Percentiles rank a stretch among this genome's conserved stretches.
Evolutionary conservation across 2,888 invertebrate genomes (phyloP).

Genomic region (Dryocosmus kuriphilus): DNA sequence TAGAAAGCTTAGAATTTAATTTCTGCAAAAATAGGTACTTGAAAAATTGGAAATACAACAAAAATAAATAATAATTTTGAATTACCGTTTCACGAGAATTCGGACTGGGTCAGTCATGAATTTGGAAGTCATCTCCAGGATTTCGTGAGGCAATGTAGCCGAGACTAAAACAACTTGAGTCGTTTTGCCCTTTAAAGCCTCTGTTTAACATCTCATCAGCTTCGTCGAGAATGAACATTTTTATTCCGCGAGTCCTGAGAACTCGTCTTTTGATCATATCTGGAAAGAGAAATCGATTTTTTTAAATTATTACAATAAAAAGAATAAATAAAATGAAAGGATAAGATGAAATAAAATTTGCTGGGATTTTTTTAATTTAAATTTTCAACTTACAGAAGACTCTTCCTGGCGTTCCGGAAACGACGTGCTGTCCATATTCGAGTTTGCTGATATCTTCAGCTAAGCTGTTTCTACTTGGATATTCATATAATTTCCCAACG

Average conservation of each 20-base stretch:
- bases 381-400: constrained; percentile 90
- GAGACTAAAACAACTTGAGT: constrained; percentile 98
- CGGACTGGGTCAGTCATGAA: constrained; percentile 99
- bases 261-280: constrained; percentile 95
- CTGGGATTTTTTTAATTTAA: no score
- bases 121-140: constrained; percentile 99
- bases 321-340: no score
- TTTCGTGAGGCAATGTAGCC: constrained; percentile 99
- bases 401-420: constrained; percentile 98
- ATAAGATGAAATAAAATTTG: no score
- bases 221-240: constrained; percentile 98
- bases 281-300: constrained; percentile 75
- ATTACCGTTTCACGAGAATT: constrained; percentile 98
- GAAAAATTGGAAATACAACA: no score
- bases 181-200: constrained; percentile 99
- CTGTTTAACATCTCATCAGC: constrained; percentile 99
- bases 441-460: constrained; percentile 99
- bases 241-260: constrained; percentile 93
- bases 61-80: constrained; percentile 25
- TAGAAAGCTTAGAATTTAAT: no score
- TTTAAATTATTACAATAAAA: not conserved
- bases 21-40: no score
- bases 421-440: constrained; percentile 99
- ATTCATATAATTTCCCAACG: constrained; percentile 98
- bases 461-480: constrained; percentile 98